Evolutionary conservation across 2,797 vertebrate species (phyloP).

Genomic region (Esox masquinongy): DNA sequence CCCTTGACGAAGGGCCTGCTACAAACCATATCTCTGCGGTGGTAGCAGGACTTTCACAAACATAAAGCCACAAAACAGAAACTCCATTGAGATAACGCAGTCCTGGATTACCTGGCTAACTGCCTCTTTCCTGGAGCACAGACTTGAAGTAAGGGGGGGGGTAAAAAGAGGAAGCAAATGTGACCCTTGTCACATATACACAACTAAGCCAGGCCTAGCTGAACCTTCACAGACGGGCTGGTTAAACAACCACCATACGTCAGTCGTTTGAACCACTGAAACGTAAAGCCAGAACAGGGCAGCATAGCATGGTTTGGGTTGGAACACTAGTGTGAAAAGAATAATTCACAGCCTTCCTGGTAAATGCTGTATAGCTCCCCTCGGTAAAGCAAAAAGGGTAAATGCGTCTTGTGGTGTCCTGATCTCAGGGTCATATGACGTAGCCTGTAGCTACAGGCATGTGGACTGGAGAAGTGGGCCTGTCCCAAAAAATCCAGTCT

Average conservation of each 20-base stretch:
- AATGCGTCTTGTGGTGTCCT: background rate
- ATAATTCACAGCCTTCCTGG: background rate
- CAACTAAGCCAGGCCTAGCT: background rate
- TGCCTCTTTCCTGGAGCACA: constrained; percentile 1
- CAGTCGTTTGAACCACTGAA: background rate
- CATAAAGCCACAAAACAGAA: background rate
- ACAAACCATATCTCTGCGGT: constrained; percentile 15
- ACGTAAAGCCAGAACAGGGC: background rate
- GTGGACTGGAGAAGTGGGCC: constrained; percentile 18
- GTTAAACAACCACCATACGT: background rate
- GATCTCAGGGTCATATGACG: background rate
- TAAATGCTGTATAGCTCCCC: background rate
- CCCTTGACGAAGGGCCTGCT: constrained; percentile 30
- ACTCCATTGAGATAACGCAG: background rate
- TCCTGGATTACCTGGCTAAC: background rate
- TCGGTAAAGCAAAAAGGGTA: background rate
- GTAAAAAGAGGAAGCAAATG: background rate
- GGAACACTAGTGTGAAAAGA: background rate
- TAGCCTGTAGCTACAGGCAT: constrained; percentile 3
- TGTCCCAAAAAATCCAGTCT: constrained; percentile 31
- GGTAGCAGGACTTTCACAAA: background rate
- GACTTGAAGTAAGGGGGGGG: background rate
- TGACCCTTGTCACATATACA: background rate
- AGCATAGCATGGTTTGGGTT: background rate
- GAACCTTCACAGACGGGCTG: background rate